Evolutionary conservation across 2,113 vertebrate genomes (phyloP), one percentile per base, ranked within the genome.

Genomic region (Heterotis niloticus): DNA sequence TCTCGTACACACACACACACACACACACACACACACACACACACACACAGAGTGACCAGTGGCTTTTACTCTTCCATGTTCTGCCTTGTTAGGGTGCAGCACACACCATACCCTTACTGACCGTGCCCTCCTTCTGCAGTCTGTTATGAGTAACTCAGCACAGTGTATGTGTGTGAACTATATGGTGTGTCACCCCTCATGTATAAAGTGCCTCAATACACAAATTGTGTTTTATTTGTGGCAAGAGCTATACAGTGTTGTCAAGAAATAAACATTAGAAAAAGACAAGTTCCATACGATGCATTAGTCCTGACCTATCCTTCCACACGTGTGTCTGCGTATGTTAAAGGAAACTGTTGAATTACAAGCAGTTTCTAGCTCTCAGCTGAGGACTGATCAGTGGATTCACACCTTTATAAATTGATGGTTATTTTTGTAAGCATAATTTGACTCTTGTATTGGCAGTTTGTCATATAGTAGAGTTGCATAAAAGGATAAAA

Each of bases 401-500:
- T 62, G 13, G 59, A 3, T 66, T 23, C 34, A n/a, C 5, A 16
- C 23, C 10, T 18, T 77, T 16, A 17, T 44, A n/a, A 56, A 23
- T 9, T 52, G 20, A 57, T 59, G n/a, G 64, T 60, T 71, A 23
- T 70, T 76, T 73, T 16, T 71, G 51, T 60, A 26, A 59, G 7
- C 34, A 20, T 12, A 76, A 60, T 75, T 12, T 64, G 29, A 64
- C 34, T 65, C 20, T 62, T 44, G 34, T 44, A 44, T 44, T 44
- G 54, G 56, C 56, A 34, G 18, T 67, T 80, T 62, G 59, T 70
- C 66, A 76, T 59, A 76, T 66, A 65, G 62, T 62, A 62, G 44
- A 4, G 26, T 80, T 70, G 44, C 56, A n/a, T n/a, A n/a, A n/a
- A 80, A 62, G 73, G 52, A 76, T 57, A 34, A 34, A 62, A 71